Percentiles rank a stretch among this genome's conserved stretches.
phyloP scores from a whole-genome alignment of 2,797 vertebrate genomes.

The Leucoraja ocellata region DNA sequence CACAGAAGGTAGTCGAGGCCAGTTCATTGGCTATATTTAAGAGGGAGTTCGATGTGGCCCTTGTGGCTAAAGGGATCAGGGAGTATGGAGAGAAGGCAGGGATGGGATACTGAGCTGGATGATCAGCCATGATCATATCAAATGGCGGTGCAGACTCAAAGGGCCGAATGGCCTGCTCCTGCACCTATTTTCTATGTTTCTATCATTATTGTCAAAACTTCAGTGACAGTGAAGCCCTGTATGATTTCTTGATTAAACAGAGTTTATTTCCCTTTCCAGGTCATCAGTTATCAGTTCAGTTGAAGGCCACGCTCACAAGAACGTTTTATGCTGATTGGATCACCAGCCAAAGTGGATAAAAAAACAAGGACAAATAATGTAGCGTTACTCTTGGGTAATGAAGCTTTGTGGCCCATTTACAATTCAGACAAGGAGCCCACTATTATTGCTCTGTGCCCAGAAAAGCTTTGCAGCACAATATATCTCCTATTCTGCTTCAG shows the following conservation, averaged over 20 bases:
- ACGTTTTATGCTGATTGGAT: neutral
- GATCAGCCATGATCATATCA: no score
- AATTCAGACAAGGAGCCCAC: neutral
- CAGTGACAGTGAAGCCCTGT: neutral
- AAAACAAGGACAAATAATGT: neutral
- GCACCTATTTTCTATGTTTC: no score
- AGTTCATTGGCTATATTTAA: no score
- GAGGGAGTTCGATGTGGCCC: no score
- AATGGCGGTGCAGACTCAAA: no score
- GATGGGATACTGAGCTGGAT: no score
- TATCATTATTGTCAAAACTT: neutral
- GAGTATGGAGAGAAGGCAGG: no score
- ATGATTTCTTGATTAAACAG: neutral
- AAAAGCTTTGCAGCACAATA: neutral
- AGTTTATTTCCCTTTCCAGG: neutral
- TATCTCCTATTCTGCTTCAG: neutral
- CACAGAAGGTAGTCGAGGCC: no score
- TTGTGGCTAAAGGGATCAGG: no score
- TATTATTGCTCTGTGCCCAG: neutral
- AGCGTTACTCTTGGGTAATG: neutral
- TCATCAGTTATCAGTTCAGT: neutral
- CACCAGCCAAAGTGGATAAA: neutral
- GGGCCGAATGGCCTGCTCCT: no score
- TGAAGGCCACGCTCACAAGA: neutral
- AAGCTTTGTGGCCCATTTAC: neutral